These are phyloP conservation scores for Aplocera efformata DNA, from an alignment of 2,888 invertebrate species.

Conservation along the genomic window DNA sequence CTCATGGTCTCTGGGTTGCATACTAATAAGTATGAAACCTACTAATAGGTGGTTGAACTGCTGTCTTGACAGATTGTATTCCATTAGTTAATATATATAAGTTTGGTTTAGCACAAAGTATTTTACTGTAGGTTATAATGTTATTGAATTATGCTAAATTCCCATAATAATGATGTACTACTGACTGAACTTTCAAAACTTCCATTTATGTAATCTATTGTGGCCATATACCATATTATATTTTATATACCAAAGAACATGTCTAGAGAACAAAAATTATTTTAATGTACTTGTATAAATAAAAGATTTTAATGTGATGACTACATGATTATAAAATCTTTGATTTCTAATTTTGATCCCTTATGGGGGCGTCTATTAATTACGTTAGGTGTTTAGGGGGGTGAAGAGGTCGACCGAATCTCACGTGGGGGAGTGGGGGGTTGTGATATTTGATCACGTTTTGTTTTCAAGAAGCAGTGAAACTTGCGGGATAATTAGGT, in stretches of 20 bases:
- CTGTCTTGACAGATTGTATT: constrained; percentile 22
- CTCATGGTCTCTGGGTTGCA: constrained; percentile 10
- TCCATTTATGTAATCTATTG: constrained; percentile 54
- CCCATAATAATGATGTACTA: constrained; percentile 43
- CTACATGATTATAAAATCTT: too few relatives aligned
- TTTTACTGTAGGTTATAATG: constrained; percentile 33
- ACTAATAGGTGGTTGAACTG: constrained; percentile 14
- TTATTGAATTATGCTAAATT: constrained; percentile 38
- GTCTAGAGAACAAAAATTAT: constrained; percentile 68
- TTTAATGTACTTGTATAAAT: constrained; percentile 53
- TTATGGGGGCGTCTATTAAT: too few relatives aligned
- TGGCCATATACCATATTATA: constrained; percentile 70
- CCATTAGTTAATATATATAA: constrained; percentile 13
- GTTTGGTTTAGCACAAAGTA: constrained; percentile 32
- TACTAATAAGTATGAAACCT: constrained; percentile 19
- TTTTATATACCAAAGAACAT: constrained; percentile 73
- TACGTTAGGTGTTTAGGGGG: too few relatives aligned
- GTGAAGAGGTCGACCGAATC: too few relatives aligned
- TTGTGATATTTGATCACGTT: too few relatives aligned
- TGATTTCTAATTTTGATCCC: too few relatives aligned
- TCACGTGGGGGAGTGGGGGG: too few relatives aligned
- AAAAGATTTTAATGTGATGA: constrained; percentile 52
- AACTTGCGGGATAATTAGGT: too few relatives aligned
- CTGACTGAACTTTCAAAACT: constrained; percentile 53
- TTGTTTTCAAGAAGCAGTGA: too few relatives aligned